Evolutionary conservation across 2,888 invertebrate genomes (phyloP).

Genomic region (Rhyacophila evoluta): DNA sequence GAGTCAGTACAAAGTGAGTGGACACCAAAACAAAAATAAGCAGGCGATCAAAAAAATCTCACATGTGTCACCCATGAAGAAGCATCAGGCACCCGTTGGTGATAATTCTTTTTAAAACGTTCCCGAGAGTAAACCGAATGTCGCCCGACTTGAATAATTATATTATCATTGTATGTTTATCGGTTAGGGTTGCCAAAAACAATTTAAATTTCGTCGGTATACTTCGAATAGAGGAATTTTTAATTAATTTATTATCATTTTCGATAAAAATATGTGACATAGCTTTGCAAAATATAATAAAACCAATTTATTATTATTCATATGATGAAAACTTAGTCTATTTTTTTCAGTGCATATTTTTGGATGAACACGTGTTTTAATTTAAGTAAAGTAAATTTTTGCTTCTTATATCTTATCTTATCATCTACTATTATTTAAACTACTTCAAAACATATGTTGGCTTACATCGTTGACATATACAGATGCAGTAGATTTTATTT

Average conservation of each 20-base stretch:
- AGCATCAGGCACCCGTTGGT: slow-evolving; percentile 45
- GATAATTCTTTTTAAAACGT: slow-evolving; percentile 48
- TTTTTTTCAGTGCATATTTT: no score
- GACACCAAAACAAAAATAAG: slow-evolving; percentile 30
- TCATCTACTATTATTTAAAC: no score
- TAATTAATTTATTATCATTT: neutral
- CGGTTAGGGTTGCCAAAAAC: neutral
- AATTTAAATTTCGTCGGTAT: neutral
- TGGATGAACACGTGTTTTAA: no score
- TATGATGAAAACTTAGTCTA: no score
- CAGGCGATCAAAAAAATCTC: slow-evolving; percentile 18
- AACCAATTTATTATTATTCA: neutral
- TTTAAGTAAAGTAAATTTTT: no score
- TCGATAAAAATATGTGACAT: no score
- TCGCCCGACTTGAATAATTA: slow-evolving; percentile 47
- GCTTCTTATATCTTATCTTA: no score
- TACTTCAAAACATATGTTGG: no score
- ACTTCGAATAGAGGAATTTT: neutral
- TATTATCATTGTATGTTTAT: neutral
- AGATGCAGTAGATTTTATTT: no score
- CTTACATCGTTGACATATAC: no score
- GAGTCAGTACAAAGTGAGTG: slow-evolving; percentile 1
- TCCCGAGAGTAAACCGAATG: slow-evolving; percentile 35
- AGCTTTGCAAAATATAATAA: neutral
- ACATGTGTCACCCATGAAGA: slow-evolving; percentile 40